A percentile compares a stretch with the other conserved stretches of the same genome.
phyloP scores from a whole-genome alignment of 2,797 vertebrate species.

The Eidolon dupreanum region DNA sequence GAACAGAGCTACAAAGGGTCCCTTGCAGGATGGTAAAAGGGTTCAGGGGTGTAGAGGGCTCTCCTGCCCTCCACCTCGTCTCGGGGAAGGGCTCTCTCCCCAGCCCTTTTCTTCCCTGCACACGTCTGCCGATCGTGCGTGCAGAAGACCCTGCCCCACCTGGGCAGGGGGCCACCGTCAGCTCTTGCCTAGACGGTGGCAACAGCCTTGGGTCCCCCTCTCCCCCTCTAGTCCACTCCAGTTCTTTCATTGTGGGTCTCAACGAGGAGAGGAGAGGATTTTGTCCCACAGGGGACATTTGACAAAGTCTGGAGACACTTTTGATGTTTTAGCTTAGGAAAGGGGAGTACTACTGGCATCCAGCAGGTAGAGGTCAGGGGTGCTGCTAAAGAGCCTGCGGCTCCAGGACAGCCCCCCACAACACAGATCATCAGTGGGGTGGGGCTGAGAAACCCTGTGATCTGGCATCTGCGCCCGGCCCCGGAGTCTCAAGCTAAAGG shows the following conservation, averaged over 20 bases:
- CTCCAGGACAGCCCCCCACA: not conserved
- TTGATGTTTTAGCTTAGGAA: not conserved
- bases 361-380: not conserved
- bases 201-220: not conserved
- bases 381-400: rapidly evolving
- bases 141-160: not conserved
- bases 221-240: not conserved
- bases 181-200: not conserved
- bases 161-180: not conserved
- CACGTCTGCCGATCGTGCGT: not conserved
- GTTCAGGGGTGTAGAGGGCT: not conserved
- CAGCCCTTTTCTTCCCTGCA: rapidly evolving
- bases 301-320: not conserved
- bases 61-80: rapidly evolving
- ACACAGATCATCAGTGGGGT: rapidly evolving
- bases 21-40: not conserved
- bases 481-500: not conserved
- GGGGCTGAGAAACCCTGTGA: not conserved
- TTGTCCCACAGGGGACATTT: not conserved
- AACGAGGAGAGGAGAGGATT: not conserved
- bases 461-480: not conserved
- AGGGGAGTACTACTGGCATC: too few species aligned
- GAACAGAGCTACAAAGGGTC: not conserved
- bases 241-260: not conserved
- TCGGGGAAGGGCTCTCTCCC: rapidly evolving